A percentile compares a stretch with the other conserved stretches of the same genome.
These are phyloP conservation scores for Meandrusa payeni DNA, from an alignment of 2,888 invertebrate species.

Conservation along the genomic window DNA sequence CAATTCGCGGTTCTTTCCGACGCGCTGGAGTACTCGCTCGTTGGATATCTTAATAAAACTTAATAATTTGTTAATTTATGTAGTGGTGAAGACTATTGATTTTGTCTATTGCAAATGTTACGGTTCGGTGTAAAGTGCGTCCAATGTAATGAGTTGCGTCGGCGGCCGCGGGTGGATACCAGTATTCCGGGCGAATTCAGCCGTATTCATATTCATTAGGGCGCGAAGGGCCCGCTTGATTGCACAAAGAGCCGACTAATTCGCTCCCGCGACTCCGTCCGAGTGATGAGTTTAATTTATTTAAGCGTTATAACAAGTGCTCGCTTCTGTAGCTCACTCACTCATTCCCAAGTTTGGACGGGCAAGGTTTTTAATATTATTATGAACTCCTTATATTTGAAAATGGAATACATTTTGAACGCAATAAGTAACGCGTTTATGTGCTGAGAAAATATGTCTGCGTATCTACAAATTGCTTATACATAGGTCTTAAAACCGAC, in stretches of 20 bases:
- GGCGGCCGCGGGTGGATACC: conserved; percentile 47
- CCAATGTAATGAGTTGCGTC: conserved; percentile 59
- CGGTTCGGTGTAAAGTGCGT: conserved; percentile 38
- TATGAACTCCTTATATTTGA: too few relatives aligned
- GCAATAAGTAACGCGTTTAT: too few relatives aligned
- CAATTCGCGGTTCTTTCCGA: too few relatives aligned
- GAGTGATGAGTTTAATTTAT: conserved; percentile 57
- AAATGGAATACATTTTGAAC: too few relatives aligned
- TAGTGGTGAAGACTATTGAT: too few relatives aligned
- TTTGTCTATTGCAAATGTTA: too few relatives aligned
- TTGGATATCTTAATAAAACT: too few relatives aligned
- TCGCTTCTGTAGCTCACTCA: conserved; percentile 34
- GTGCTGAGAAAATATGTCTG: too few relatives aligned
- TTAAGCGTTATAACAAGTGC: conserved; percentile 53
- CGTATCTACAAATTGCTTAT: too few relatives aligned
- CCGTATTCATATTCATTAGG: conserved; percentile 78
- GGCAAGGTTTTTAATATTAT: conserved; percentile 1
- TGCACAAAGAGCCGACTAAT: conserved; percentile 80
- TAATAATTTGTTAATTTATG: too few relatives aligned
- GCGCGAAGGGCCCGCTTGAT: conserved; percentile 76
- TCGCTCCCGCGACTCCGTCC: conserved; percentile 63
- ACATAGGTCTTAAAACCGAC: too few relatives aligned
- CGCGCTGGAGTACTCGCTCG: too few relatives aligned
- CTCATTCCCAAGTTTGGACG: conserved; percentile 24
- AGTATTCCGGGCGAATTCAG: conserved; percentile 56